Conservation (phyloP, 1,140 invertebrate species). For the Aphelinus certus region DNA sequence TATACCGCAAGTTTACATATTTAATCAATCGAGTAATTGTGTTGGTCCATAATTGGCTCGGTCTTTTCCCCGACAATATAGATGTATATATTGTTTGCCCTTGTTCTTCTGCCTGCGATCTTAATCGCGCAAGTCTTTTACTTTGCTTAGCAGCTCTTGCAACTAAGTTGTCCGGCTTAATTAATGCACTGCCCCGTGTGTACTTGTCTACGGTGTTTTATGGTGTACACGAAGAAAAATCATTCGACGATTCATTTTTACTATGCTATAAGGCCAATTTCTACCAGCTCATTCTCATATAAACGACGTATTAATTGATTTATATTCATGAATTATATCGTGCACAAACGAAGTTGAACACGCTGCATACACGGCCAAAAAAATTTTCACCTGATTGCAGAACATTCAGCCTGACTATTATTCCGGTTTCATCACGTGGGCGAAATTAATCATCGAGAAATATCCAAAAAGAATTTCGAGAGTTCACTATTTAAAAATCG, state of each 20-base stretch:
- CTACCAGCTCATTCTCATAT: no score
- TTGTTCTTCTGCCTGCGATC: conserved; percentile 1
- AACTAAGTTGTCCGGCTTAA: background rate
- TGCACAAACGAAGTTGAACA: no score
- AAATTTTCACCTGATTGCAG: no score
- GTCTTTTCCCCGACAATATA: background rate
- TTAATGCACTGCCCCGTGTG: background rate
- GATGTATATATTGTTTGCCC: background rate
- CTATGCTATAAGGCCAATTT: no score
- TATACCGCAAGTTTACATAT: conserved; percentile 3
- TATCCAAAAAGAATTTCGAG: no score
- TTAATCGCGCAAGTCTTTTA: conserved; percentile 6
- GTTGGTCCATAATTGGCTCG: background rate
- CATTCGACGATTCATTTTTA: background rate
- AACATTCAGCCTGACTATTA: no score
- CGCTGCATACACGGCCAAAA: no score
- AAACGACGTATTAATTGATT: no score
- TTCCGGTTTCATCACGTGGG: no score
- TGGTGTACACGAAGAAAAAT: background rate
- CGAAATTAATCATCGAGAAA: no score
- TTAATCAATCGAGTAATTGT: conserved; percentile 20
- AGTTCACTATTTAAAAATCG: no score
- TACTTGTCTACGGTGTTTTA: background rate
- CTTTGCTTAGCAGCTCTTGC: background rate
- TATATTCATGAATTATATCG: no score